Evolutionary conservation across 2,113 vertebrate genomes (phyloP), one percentile per base, ranked within the genome.

Genomic region (Gallinago paraguaiae): DNA sequence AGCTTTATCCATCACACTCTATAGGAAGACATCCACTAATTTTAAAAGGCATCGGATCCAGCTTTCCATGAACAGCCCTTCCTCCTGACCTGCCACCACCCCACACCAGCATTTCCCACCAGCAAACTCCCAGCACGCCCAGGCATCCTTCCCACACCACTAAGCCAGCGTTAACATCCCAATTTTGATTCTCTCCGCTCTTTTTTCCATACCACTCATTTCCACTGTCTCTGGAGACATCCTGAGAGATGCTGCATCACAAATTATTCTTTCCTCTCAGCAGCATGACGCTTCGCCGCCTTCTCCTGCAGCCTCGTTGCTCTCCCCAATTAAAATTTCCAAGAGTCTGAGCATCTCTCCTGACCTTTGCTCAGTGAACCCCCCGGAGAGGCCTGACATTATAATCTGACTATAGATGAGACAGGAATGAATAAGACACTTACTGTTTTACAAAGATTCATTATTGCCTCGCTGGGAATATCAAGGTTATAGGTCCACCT

Each of bases 401-500:
- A 78, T 41, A 19, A 57, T 63, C 71, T 43, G 65, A 68, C 57
- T 68, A 3, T 2, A 86, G 86, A 90, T 63, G 71, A 95, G 85
- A 81, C 81, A 51, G 50, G 54, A 72, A 78, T 53, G 77, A 86
- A 30, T 86, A 57, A 86, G 9, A 53, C 65, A 63, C 67, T 82
- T 18, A 17, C 54, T 90, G 90, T 54, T 90, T 74, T 90, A 95
- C 82, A 90, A 68, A 74, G 67, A 82, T 64, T 78, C 37, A 7
- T 82, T 78, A 92, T 25, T 48, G 60, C 65, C 82, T 92, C 90
- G 6, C 30, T 59, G 86, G 93, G 90, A 90, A 69, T 59, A 92
- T 43, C 72, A 60, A 86, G 86, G 90, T 83, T 92, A 92, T 9
- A 92, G 90, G 93, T 70, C 54, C 72, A 86, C 45, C 31, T 53